phyloP scores from a whole-genome alignment of 2,113 vertebrate genomes.

The Leptosomus discolor region DNA sequence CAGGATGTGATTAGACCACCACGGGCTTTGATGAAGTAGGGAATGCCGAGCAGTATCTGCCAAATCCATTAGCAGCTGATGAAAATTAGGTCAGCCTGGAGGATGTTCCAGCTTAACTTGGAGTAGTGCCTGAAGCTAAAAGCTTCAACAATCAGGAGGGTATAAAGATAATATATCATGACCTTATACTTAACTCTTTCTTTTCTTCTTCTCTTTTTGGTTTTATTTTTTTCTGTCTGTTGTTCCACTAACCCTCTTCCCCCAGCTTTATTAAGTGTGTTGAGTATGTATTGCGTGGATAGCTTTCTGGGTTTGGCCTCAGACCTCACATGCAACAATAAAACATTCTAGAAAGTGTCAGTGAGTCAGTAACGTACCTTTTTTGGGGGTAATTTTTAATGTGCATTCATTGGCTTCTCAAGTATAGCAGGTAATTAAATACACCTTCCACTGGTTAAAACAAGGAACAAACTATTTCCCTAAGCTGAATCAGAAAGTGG shows the following conservation, averaged over 20 bases:
- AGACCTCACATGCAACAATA: not conserved
- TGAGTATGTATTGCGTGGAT: not conserved
- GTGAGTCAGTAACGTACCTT: not conserved
- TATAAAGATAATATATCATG: not conserved
- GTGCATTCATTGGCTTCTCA: not conserved
- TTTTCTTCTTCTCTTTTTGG: too few relatives aligned
- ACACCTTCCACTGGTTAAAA: not conserved
- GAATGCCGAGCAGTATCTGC: not conserved
- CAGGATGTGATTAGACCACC: not conserved
- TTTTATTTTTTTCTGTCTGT: not conserved
- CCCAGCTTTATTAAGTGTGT: not conserved
- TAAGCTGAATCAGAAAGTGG: not conserved
- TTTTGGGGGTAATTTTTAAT: not conserved
- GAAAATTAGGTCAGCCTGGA: not conserved
- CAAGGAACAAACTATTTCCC: not conserved
- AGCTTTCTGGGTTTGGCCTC: not conserved
- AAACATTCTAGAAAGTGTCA: not conserved
- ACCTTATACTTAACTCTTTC: not conserved
- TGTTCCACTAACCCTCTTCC: rapidly evolving
- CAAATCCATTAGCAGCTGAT: not conserved
- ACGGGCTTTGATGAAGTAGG: not conserved
- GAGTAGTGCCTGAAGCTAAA: not conserved
- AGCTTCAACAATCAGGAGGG: not conserved
- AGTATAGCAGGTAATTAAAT: not conserved
- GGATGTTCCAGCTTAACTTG: not conserved